Evolutionary conservation across 2,888 invertebrate genomes (phyloP).

Genomic region (Thera obeliscata): DNA sequence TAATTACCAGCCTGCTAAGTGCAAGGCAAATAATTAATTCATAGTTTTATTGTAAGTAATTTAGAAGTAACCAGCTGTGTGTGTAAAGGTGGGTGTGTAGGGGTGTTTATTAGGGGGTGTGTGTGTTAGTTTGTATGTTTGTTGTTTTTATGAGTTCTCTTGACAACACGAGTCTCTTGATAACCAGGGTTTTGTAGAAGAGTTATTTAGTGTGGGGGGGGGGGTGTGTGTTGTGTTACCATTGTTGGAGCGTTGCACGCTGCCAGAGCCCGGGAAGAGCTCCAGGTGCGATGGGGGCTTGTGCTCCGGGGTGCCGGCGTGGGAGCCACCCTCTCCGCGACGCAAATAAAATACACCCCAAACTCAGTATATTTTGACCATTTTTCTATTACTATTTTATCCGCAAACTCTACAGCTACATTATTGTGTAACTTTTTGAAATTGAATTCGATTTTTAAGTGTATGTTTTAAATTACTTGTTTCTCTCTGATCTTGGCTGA

Average conservation of each 20-base stretch:
- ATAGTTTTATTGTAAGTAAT: too few relatives aligned
- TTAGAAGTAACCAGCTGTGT: not conserved
- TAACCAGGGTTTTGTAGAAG: too few relatives aligned
- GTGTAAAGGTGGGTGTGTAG: too few relatives aligned
- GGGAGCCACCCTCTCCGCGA: constrained; percentile 75
- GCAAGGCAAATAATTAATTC: too few relatives aligned
- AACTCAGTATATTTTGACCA: constrained; percentile 47
- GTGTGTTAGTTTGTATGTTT: not conserved
- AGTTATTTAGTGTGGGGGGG: not conserved
- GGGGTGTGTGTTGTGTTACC: constrained; percentile 86
- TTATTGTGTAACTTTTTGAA: not conserved
- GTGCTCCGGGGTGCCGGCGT: constrained; percentile 87
- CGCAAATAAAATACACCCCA: constrained; percentile 65
- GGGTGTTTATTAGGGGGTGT: constrained; percentile 1
- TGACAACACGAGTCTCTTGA: too few relatives aligned
- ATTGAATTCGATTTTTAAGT: not conserved
- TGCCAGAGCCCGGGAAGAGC: constrained; percentile 86
- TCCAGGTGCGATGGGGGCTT: constrained; percentile 89
- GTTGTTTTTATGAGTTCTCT: too few relatives aligned
- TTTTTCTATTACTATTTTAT: constrained; percentile 5
- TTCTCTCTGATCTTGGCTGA: too few relatives aligned
- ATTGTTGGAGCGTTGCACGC: constrained; percentile 90
- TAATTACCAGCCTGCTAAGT: too few relatives aligned
- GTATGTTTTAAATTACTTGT: too few relatives aligned
- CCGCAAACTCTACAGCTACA: not conserved